Base-by-base conservation (phyloP, 2,888 invertebrate genomes). In the Catocala sponsa region DNA sequence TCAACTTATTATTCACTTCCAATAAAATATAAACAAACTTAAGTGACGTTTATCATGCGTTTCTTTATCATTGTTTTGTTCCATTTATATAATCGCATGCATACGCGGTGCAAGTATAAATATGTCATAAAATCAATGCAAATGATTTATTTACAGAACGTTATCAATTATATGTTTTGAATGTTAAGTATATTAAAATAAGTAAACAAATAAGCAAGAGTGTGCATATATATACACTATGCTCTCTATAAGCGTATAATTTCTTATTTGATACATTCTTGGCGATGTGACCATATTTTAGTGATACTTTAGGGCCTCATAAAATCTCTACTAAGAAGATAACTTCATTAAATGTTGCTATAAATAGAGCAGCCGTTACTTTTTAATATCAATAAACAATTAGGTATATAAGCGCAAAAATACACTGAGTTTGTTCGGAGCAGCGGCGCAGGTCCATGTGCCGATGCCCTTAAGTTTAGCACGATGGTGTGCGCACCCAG, bases 401-500 rank as follows among this genome's bases (percentile, higher is more conserved):
- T 47, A 60, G 50, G 48, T 53, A 53, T 38, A 13, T 10, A 13
- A 32, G 42, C 47, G n/a, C 38, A n/a, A 49, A 52, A 33, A 32
- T 13, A 33, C 15, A 43, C 59, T 52, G 43, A 41, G 13, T 46
- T 41, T 13, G 51, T n/a, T 25, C 13, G 32, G 43, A 52, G 41
- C 25, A 42, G 46, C 6, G 13, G 13, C 12, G 5, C n/a, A 9
- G 11, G 38, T 13, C 38, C 25, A 32, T 56, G 38, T 57, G 44
- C 55, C 59, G 57, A 57, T 13, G 44, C 42, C 65, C 58, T 70
- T 70, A 64, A 12, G 50, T 46, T 47, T 43, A 54, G 50, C 62
- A 50, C 65, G 74, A 72, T 68, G 72, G 78, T 68, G 78, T 68
- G 61, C 80, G 75, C 84, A 82, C 81, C 80, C 78, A 86, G 76